Evolutionary conservation across 2,888 invertebrate genomes (phyloP).

Genomic region (Penaeus monodon): DNA sequence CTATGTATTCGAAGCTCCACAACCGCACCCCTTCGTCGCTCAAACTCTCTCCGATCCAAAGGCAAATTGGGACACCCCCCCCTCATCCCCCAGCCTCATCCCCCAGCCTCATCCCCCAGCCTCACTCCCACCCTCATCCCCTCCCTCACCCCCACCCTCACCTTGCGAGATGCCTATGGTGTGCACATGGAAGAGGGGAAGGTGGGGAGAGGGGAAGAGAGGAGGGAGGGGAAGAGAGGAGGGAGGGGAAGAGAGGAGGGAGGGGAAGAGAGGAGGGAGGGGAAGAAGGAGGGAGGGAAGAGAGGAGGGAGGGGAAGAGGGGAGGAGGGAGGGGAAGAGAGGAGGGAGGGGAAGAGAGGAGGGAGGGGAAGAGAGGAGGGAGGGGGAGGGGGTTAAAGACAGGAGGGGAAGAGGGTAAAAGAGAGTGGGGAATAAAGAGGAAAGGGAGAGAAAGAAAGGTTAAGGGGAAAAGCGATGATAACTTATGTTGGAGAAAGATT

Average conservation of each 20-base stretch:
- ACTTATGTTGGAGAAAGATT: not conserved
- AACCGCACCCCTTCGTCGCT: not conserved
- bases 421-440: not conserved
- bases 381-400: not conserved
- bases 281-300: not conserved
- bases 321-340: not conserved
- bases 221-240: not conserved
- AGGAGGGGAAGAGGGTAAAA: too few relatives aligned
- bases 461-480: not conserved
- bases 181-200: too few relatives aligned
- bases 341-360: too few relatives aligned
- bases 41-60: too few relatives aligned
- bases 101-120: not conserved
- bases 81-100: not conserved
- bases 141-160: too few relatives aligned
- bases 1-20: constrained; percentile 6
- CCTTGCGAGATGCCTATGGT: too few relatives aligned
- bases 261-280: not conserved
- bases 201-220: not conserved
- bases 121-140: too few relatives aligned
- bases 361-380: too few relatives aligned
- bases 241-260: not conserved
- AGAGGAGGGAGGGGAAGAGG: not conserved
- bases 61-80: not conserved
- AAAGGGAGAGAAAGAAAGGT: not conserved